Conservation (phyloP, 2,797 vertebrate species). For the Cryptoprocta ferox region DNA sequence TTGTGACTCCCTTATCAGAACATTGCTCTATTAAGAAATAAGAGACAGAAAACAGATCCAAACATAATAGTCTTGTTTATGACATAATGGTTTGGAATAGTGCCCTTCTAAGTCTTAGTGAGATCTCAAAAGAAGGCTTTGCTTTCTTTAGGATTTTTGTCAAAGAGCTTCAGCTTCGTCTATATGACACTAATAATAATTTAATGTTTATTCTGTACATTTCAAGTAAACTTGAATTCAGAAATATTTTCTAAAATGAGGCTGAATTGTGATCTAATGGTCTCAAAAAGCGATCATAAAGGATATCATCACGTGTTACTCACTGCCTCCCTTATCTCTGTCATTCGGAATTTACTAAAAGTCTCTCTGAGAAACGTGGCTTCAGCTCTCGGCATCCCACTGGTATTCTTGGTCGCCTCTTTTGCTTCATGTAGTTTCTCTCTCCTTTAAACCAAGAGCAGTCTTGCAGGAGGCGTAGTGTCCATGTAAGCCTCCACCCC, state of each 20-base stretch:
- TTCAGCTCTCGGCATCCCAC: background rate
- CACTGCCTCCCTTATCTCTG: background rate
- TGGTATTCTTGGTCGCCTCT: background rate
- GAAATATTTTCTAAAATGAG: slow-evolving; percentile 20
- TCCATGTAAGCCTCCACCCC: background rate
- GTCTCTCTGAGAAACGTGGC: background rate
- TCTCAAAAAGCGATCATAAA: background rate
- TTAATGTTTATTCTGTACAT: background rate
- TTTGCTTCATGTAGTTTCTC: background rate
- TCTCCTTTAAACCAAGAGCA: background rate
- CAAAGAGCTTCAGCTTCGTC: slow-evolving; percentile 16
- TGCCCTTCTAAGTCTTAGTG: slow-evolving; percentile 38
- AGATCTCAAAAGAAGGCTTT: slow-evolving; percentile 12
- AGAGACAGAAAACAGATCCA: slow-evolving; percentile 36
- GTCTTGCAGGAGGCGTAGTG: background rate
- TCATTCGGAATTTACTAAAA: background rate
- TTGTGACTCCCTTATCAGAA: background rate
- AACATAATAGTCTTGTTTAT: background rate
- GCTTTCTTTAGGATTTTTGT: background rate
- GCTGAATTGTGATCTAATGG: background rate
- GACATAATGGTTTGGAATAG: background rate
- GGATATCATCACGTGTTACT: background rate
- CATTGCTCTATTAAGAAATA: slow-evolving; percentile 14
- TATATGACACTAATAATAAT: background rate
- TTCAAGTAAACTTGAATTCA: slow-evolving; percentile 40